Conservation (phyloP, 2,888 invertebrate genomes). For the Andricus quercusramuli region DNA sequence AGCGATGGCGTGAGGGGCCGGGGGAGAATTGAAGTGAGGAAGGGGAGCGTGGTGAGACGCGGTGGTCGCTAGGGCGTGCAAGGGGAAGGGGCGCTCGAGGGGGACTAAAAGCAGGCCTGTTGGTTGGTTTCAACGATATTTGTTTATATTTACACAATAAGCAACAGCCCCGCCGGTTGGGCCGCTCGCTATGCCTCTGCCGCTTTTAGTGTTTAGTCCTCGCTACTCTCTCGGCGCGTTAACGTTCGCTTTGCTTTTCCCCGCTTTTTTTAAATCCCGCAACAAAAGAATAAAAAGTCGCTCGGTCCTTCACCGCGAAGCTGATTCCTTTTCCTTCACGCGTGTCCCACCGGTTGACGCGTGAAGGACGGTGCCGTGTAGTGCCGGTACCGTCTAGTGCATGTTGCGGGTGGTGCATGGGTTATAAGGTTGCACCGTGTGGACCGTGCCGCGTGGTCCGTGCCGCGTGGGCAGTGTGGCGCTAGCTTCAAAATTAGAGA, state of each 20-base stretch:
- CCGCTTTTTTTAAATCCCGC: conserved; percentile 22
- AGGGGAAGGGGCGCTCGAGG: conserved; percentile 58
- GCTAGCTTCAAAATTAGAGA: neutral
- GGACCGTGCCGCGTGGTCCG: neutral
- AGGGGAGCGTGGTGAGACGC: conserved; percentile 56
- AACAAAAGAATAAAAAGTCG: neutral
- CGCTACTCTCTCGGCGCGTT: conserved; percentile 69
- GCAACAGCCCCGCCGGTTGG: conserved; percentile 75
- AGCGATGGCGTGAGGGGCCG: conserved; percentile 51
- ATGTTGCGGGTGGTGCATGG: too few species aligned
- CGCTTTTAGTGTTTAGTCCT: conserved; percentile 76
- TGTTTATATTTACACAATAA: conserved; percentile 79
- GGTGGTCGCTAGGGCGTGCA: conserved; percentile 56
- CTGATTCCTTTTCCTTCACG: neutral
- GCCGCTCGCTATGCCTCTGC: conserved; percentile 65
- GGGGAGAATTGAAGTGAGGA: conserved; percentile 53
- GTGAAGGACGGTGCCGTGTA: too few species aligned
- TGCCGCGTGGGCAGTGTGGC: neutral
- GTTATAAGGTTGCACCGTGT: too few species aligned
- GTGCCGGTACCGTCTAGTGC: too few species aligned
- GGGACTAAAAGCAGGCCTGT: conserved; percentile 77
- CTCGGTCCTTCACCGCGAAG: neutral
- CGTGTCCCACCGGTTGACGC: neutral
- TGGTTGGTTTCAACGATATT: conserved; percentile 79
- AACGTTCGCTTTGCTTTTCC: conserved; percentile 60